phyloP scores from a whole-genome alignment of 2,113 vertebrate genomes.

The Oreotrochilus melanogaster region DNA sequence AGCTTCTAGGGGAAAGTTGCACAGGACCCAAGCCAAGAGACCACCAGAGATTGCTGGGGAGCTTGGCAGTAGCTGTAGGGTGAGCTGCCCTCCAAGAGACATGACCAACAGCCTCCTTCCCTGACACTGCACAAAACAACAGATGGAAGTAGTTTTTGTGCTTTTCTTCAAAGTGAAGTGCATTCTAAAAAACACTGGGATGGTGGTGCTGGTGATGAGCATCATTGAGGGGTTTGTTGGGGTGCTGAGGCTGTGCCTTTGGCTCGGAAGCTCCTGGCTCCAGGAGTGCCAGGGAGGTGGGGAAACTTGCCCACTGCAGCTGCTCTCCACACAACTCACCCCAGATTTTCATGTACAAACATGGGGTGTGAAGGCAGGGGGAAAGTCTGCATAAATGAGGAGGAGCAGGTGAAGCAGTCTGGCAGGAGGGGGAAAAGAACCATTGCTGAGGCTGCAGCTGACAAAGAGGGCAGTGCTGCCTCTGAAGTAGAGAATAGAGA shows the following conservation, averaged over 20 bases:
- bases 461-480: not conserved
- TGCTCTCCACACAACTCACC: not conserved
- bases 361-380: not conserved
- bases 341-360: not conserved
- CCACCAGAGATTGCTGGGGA: rapidly evolving
- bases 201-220: not conserved
- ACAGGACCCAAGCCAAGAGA: not conserved
- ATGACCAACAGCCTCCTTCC: not conserved
- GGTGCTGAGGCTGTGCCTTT: not conserved
- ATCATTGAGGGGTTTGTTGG: not conserved
- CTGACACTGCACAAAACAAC: not conserved
- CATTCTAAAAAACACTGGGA: not conserved
- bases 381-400: not conserved
- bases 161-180: not conserved
- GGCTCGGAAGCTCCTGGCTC: not conserved
- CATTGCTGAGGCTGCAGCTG: not conserved
- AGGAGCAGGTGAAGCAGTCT: not conserved
- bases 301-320: not conserved
- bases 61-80: not conserved
- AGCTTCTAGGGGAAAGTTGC: not conserved
- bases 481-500: not conserved
- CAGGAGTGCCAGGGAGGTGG: rapidly evolving
- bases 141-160: not conserved
- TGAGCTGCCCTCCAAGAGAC: not conserved
- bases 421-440: not conserved